phyloP scores from a whole-genome alignment of 2,888 invertebrate species.

The Eristalis tenax region DNA sequence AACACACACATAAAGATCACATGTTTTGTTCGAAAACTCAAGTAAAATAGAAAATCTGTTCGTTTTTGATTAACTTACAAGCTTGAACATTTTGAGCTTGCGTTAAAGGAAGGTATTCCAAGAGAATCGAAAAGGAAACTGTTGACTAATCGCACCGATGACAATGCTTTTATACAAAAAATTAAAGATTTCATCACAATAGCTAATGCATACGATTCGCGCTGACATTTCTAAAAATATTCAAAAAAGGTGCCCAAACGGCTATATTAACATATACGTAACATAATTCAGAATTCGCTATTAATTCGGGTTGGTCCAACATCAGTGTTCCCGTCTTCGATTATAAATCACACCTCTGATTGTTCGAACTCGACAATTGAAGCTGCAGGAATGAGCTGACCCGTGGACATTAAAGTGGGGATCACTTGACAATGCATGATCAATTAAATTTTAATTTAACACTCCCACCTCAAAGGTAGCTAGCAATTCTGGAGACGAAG shows the following conservation, averaged over 20 bases:
- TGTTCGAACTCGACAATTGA: not conserved
- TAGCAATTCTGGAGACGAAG: too few species aligned
- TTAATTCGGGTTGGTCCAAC: not conserved
- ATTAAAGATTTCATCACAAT: not conserved
- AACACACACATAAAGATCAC: too few species aligned
- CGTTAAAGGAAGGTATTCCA: slow-evolving; percentile 33
- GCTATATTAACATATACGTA: slow-evolving; percentile 22
- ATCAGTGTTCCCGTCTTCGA: not conserved
- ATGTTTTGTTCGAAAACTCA: not conserved
- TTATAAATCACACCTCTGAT: not conserved
- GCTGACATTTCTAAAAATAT: slow-evolving; percentile 15
- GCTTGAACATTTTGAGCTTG: slow-evolving; percentile 57
- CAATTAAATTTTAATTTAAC: too few species aligned
- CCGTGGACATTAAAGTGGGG: too few species aligned
- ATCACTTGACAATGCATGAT: too few species aligned
- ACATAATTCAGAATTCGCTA: slow-evolving; percentile 1
- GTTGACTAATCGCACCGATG: slow-evolving; percentile 31
- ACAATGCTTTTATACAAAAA: slow-evolving; percentile 55
- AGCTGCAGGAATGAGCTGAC: not conserved
- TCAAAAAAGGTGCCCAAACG: slow-evolving; percentile 24
- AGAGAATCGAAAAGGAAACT: slow-evolving; percentile 55
- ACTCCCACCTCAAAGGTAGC: too few species aligned
- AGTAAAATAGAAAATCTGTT: not conserved
- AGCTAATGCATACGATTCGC: not conserved
- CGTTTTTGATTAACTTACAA: slow-evolving; percentile 43